Percentiles rank a stretch among this genome's conserved stretches.
Evolutionary conservation across 2,888 invertebrate genomes (phyloP).

Genomic region (Andrena bucephala): DNA sequence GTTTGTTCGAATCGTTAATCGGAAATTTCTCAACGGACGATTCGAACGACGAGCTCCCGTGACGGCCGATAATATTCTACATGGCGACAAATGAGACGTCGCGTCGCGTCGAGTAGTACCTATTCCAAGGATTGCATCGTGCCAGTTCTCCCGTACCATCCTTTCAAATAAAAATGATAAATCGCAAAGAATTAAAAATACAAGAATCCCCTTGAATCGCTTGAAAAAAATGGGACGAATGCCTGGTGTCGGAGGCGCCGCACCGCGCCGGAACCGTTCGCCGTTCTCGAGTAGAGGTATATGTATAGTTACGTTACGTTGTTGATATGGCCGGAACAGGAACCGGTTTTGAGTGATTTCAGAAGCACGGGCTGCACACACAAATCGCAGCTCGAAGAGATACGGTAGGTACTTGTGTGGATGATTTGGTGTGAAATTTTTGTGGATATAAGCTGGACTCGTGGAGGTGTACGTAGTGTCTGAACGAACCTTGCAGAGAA

Average conservation of each 20-base stretch:
- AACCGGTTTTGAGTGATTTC: slow-evolving; percentile 76
- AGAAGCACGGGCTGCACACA: slow-evolving; percentile 68
- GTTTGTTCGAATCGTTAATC: no score
- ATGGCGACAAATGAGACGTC: no score
- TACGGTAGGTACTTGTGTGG: neutral
- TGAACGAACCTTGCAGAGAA: no score
- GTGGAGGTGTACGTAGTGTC: no score
- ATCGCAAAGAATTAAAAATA: neutral
- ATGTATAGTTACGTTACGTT: neutral
- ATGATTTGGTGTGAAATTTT: neutral
- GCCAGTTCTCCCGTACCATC: no score
- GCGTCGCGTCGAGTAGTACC: no score
- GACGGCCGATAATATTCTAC: no score
- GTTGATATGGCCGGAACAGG: slow-evolving; percentile 10
- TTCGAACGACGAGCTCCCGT: no score
- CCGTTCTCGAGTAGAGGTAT: neutral
- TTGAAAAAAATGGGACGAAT: neutral
- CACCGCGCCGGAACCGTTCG: neutral
- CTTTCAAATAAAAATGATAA: no score
- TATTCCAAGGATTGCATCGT: no score
- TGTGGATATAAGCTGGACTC: no score
- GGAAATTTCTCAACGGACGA: no score
- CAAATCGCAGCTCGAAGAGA: slow-evolving; percentile 52
- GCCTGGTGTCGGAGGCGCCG: neutral
- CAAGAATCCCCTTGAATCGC: neutral